Base-by-base conservation (phyloP, 92 coral and sea anemone genomes). In the Heteractis magnifica region DNA sequence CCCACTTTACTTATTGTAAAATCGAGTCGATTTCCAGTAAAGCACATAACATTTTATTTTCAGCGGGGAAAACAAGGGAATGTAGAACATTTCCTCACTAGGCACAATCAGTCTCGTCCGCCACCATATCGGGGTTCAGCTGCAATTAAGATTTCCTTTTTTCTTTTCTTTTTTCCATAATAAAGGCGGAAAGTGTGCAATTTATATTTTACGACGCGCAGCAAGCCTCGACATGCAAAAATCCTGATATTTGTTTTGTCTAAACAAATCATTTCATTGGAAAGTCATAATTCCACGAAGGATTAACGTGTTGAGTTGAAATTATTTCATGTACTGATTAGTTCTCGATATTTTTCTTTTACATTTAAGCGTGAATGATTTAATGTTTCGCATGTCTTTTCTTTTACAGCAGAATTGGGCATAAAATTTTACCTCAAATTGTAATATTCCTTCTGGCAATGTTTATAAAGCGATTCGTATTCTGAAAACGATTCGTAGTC, bases 211-310 rank as follows among this genome's bases (percentile, higher is more conserved):
- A 58, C 16, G 64, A 62, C 73, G 44, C 49, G 50, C 16, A 23
- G 73, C 73, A 23, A 68, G 73, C 73, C 23, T 26, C 73, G 49
- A 68, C 73, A 68, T 68, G 73, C 73, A 26, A 68, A 68, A 68
- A 68, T 13, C 48, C 20, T 68, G 49, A 13, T 68, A 68, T 68
- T 68, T 68, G 73, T 68, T 68, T 68, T 68, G 73, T 21, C 49
- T 41, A 68, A 68, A 68, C 5, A 48, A 68, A 23, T 68, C 20
- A 23, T n/a, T 68, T 68, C 26, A 68, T 68, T 68, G 14, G 10
- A n/a, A 64, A 64, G 19, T 7, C 4, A 64, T 18, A 6, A 64
- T 16, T 64, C 10, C 49, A 3, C 3, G 0, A 68, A 20, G 10
- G 10, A 68, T 5, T 7, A 62, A 19, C 7, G 7, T 62, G 5